These are phyloP conservation scores for Poecilus cupreus DNA, from an alignment of 2,888 invertebrate species.

Conservation along the genomic window DNA sequence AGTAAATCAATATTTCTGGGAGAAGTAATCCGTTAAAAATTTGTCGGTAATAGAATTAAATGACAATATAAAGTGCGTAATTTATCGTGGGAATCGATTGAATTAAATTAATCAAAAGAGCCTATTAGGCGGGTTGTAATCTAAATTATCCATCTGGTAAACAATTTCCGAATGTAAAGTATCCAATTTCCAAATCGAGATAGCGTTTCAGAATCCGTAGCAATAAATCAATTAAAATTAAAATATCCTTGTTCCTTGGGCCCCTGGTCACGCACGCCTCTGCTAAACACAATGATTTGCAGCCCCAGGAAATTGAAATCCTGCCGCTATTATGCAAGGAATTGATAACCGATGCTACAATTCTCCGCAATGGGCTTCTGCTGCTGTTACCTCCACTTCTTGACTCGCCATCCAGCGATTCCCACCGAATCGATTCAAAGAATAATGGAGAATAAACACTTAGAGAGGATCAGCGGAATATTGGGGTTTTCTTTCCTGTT, in stretches of 20 bases:
- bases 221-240: constrained; percentile 47
- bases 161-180: constrained; percentile 46
- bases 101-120: constrained; percentile 35
- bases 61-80: no score
- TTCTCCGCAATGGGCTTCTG: neutral
- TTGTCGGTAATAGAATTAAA: no score
- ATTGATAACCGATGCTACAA: constrained; percentile 13
- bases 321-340: constrained; percentile 22
- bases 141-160: constrained; percentile 40
- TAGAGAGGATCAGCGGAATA: constrained; percentile 16
- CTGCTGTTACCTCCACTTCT: neutral
- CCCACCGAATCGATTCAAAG: constrained; percentile 4
- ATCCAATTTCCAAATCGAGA: constrained; percentile 45
- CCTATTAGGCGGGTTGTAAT: constrained; percentile 7
- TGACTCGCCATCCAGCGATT: neutral
- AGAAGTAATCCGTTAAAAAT: no score
- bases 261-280: constrained; percentile 19
- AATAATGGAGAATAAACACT: constrained; percentile 35
- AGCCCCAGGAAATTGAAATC: constrained; percentile 39
- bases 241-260: constrained; percentile 21
- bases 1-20: no score
- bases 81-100: neutral
- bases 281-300: constrained; percentile 28
- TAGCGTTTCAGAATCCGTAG: constrained; percentile 5
- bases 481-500: constrained; percentile 24